Base-by-base conservation (phyloP, 2,113 vertebrate genomes). In the Petrocephalus zakoni region DNA sequence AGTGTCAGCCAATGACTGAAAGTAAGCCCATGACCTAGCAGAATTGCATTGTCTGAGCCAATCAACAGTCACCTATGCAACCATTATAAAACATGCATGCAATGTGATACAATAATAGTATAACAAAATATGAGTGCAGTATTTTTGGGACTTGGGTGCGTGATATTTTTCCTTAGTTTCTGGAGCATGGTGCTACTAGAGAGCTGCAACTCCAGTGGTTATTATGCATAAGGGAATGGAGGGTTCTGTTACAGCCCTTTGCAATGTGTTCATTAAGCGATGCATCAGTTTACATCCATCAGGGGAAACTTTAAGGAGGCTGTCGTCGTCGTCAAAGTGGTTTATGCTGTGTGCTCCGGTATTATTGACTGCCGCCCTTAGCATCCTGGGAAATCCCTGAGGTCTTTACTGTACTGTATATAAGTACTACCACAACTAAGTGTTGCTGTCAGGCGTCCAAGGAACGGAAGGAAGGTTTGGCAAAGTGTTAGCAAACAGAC, bases 241-340 rank as follows among this genome's bases (percentile, higher is more conserved):
- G 72, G 34, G 0, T 6, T 34, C 34, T 78, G 72, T 78, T 29
- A 78, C 49, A 49, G 49, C 82, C 13, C 22, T n/a, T 42, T 90
- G 88, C 83, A 75, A 88, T 89, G 75, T 90, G 78, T 86, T 90
- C 89, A 89, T 88, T 42, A 53, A 68, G 86, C 86, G 81, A 37
- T 53, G 15, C 15, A 78, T 72, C 15, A 15, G 72, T 90, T 89
- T 91, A 90, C 90, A 25, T 25, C 47, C 58, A 37, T 72, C 86
- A 84, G 85, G 88, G 89, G 88, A 89, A 84, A 49, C 88, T 19
- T 89, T 88, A 86, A 88, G 68, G 87, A 87, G 89, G 85, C 89
- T 84, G 55, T 55, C 4, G 46, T 37, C 29, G 78, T 68, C 34
- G 1, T 83, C 34, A 58, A 83, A 78, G 87, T 89, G 83, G 51